Evolutionary conservation across 2,888 invertebrate species (phyloP).

Genomic region (Cepaea hortensis): DNA sequence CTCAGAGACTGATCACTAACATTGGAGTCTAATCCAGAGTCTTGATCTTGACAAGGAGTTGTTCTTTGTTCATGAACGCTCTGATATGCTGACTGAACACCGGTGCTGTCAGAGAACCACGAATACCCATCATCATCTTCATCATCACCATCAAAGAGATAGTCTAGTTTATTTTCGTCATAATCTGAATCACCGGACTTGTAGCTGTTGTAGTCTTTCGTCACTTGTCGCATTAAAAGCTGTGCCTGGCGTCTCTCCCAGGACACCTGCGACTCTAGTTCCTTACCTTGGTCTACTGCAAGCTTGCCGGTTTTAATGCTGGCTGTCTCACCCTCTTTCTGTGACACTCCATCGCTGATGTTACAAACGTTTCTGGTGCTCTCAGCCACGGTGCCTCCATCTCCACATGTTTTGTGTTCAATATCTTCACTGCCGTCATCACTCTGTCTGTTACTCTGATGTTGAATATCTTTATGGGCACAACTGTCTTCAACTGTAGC

Average conservation of each 20-base stretch:
- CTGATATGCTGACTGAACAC: background rate
- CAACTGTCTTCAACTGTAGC: too few species aligned
- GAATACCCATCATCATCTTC: constrained; percentile 50
- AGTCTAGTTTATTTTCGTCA: constrained; percentile 68
- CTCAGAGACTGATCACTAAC: constrained; percentile 5
- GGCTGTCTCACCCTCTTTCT: too few species aligned
- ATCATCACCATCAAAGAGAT: constrained; percentile 66
- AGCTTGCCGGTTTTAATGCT: constrained; percentile 54
- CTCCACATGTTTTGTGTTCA: too few species aligned
- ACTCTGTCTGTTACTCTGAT: too few species aligned
- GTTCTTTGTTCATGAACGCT: background rate
- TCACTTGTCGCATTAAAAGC: constrained; percentile 54
- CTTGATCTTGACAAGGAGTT: background rate
- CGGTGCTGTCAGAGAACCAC: background rate
- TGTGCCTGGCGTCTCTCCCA: constrained; percentile 54
- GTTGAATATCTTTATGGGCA: too few species aligned
- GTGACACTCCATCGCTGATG: too few species aligned
- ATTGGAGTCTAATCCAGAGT: constrained; percentile 22
- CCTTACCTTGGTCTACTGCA: constrained; percentile 56
- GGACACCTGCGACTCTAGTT: constrained; percentile 55
- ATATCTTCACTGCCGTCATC: too few species aligned
- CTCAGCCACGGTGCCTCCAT: too few species aligned
- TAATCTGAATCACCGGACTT: constrained; percentile 8
- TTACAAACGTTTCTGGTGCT: too few species aligned
- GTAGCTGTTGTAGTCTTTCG: constrained; percentile 62